Conservation (phyloP, 2,888 invertebrate species). For the Lochmaea capreae region DNA sequence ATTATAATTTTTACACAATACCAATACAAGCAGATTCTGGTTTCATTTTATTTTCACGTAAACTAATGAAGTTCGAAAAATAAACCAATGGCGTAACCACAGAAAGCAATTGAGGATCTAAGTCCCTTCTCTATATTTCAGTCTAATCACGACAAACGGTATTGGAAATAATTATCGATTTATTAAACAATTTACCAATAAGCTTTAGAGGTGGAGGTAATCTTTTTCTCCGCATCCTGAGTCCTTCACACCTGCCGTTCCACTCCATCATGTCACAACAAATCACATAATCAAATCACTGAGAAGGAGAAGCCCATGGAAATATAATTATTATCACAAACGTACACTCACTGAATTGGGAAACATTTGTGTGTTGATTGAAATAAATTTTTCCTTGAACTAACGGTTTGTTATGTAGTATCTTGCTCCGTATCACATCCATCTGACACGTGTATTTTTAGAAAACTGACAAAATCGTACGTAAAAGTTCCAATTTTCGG, state of each 20-base stretch:
- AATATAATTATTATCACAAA: constrained; percentile 3
- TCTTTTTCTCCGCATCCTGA: constrained; percentile 16
- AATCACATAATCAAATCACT: constrained; percentile 6
- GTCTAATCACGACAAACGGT: too few relatives aligned
- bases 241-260: neutral
- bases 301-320: neutral
- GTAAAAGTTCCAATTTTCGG: constrained; percentile 19
- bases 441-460: constrained; percentile 30
- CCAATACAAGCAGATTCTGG: too few relatives aligned
- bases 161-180: too few relatives aligned
- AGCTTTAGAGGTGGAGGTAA: constrained; percentile 18
- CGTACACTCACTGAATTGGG: constrained; percentile 1
- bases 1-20: too few relatives aligned
- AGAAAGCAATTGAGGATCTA: too few relatives aligned
- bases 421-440: constrained; percentile 17
- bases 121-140: too few relatives aligned
- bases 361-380: constrained; percentile 13
- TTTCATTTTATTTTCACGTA: too few relatives aligned
- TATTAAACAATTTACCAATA: constrained; percentile 5
- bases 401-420: constrained; percentile 18
- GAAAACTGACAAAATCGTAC: constrained; percentile 18
- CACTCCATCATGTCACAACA: neutral
- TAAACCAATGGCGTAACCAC: too few relatives aligned
- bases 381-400: constrained; percentile 26
- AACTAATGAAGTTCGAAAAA: too few relatives aligned